phyloP scores from a whole-genome alignment of 2,888 invertebrate species.

The Leptopilina drosophilae region DNA sequence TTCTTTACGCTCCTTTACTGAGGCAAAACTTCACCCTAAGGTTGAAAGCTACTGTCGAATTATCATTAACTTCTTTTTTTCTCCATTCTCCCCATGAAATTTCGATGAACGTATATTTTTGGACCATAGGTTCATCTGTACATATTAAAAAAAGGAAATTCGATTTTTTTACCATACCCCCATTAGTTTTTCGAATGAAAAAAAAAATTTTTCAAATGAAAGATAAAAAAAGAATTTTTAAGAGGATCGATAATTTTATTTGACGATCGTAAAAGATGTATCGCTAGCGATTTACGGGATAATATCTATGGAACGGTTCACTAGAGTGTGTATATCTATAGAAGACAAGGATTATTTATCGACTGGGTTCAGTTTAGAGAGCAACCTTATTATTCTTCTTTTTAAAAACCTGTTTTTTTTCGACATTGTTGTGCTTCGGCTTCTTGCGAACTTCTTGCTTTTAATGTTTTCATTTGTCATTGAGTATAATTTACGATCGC shows the following conservation, averaged over 20 bases:
- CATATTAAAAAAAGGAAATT: background rate
- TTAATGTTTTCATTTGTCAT: conserved; percentile 5
- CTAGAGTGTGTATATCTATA: background rate
- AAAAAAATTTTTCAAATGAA: background rate
- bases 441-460: background rate
- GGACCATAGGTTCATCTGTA: too few relatives aligned
- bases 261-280: conserved; percentile 19
- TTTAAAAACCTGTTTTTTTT: background rate
- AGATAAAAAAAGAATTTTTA: background rate
- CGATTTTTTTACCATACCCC: background rate
- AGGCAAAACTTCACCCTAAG: conserved; percentile 17
- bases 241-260: conserved; percentile 20
- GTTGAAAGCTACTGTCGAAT: conserved; percentile 15
- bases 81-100: background rate
- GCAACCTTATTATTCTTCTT: conserved; percentile 1
- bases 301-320: background rate
- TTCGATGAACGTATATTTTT: background rate
- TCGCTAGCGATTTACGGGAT: conserved; percentile 4
- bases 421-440: background rate
- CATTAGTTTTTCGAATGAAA: too few relatives aligned
- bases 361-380: conserved; percentile 6
- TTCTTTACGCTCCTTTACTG: background rate
- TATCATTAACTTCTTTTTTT: conserved; percentile 15
- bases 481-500: background rate
- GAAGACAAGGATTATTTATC: background rate